A percentile compares a stretch with the other conserved stretches of the same genome.
Evolutionary conservation across 2,113 vertebrate genomes (phyloP).

Genomic region (Nerophis lumbriciformis): DNA sequence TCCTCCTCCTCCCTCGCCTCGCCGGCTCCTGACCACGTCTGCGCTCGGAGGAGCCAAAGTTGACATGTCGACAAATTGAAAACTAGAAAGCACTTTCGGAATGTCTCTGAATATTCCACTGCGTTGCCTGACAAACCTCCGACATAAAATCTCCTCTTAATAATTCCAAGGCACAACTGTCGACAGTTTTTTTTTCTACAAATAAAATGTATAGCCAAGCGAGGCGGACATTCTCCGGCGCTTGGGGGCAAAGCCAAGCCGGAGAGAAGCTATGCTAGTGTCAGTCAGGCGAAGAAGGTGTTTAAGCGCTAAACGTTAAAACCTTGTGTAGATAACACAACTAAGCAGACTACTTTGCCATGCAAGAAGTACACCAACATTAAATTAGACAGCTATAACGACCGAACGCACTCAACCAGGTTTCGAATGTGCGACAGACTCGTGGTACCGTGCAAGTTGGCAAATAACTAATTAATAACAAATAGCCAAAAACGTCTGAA

Average conservation of each 20-base stretch:
- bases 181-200: slow-evolving; percentile 50
- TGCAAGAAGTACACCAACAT: slow-evolving; percentile 64
- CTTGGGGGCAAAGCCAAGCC: slow-evolving; percentile 10
- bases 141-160: slow-evolving; percentile 46
- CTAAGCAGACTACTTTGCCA: slow-evolving; percentile 61
- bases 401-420: slow-evolving; percentile 38
- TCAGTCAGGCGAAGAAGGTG: slow-evolving; percentile 24
- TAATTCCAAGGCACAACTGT: slow-evolving; percentile 49
- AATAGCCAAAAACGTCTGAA: slow-evolving; percentile 54
- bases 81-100: slow-evolving; percentile 60
- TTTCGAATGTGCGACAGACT: slow-evolving; percentile 32
- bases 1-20: slow-evolving; percentile 35
- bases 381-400: slow-evolving; percentile 56
- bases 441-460: slow-evolving; percentile 35
- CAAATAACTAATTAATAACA: slow-evolving; percentile 55
- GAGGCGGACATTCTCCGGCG: slow-evolving; percentile 46
- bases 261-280: slow-evolving; percentile 28
- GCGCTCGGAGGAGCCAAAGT: slow-evolving; percentile 68
- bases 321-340: slow-evolving; percentile 51
- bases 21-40: slow-evolving; percentile 67
- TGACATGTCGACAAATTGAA: slow-evolving; percentile 69
- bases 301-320: slow-evolving; percentile 33
- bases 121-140: slow-evolving; percentile 21
- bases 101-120: slow-evolving; percentile 40
- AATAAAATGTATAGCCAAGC: slow-evolving; percentile 40